These are phyloP conservation scores for Gerris lacustris DNA, from an alignment of 2,888 invertebrate genomes.

Conservation along the genomic window DNA sequence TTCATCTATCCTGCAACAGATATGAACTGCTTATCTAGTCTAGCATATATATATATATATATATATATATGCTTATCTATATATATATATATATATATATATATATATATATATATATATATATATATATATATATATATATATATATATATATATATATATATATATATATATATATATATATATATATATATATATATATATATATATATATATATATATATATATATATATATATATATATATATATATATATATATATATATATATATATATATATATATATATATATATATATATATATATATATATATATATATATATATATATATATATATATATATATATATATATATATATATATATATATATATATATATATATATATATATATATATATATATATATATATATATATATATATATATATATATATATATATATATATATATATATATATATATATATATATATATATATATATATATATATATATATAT, in stretches of 20 bases:
- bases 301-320: background rate
- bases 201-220: slow-evolving; percentile 1
- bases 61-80: background rate
- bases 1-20: no score
- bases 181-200: slow-evolving; percentile 1
- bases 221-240: background rate
- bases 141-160: slow-evolving; percentile 1
- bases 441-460: no score
- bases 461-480: no score
- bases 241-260: background rate
- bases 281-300: background rate
- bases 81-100: background rate
- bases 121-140: slow-evolving; percentile 1
- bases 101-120: slow-evolving; percentile 1
- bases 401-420: no score
- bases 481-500: no score
- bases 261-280: slow-evolving; percentile 1
- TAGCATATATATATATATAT: background rate
- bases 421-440: no score
- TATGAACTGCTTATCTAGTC: no score
- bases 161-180: slow-evolving; percentile 1
- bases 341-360: no score
- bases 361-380: no score
- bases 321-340: no score
- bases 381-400: no score